phyloP scores from a whole-genome alignment of 1,140 invertebrate genomes.

The Drosophila bocki region DNA sequence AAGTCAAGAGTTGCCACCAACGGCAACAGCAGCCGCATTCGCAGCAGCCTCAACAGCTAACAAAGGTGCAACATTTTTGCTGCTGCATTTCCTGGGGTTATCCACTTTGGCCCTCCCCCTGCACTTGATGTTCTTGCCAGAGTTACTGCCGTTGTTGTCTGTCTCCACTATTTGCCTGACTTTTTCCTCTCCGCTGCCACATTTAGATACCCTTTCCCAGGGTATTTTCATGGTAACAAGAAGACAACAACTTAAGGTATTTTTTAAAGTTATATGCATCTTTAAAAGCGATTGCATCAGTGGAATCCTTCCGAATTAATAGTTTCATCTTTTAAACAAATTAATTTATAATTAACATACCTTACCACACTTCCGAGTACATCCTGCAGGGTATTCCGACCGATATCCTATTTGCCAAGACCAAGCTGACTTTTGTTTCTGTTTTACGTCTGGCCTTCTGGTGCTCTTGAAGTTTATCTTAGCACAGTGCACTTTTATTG shows the following conservation, averaged over 20 bases:
- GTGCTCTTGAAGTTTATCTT: conserved; percentile 54
- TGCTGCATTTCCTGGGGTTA: conserved; percentile 23
- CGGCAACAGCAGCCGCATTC: conserved; percentile 9
- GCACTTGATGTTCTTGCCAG: conserved; percentile 33
- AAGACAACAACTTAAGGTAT: too few relatives aligned
- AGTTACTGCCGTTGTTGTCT: conserved; percentile 17
- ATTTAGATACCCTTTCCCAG: conserved; percentile 13
- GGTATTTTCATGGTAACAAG: background rate
- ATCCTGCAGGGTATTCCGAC: conserved; percentile 1
- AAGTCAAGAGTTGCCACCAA: conserved; percentile 43
- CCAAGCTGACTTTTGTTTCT: conserved; percentile 1
- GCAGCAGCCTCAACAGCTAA: conserved; percentile 34
- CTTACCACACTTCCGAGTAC: background rate
- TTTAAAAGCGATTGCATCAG: too few relatives aligned
- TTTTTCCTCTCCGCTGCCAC: background rate
- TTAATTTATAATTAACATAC: background rate
- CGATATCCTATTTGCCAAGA: background rate
- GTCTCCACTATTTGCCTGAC: conserved; percentile 10
- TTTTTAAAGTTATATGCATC: too few relatives aligned
- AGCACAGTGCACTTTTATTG: conserved; percentile 66
- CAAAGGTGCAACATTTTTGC: conserved; percentile 74
- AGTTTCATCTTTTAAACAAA: background rate
- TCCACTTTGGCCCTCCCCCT: background rate
- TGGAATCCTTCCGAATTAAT: background rate
- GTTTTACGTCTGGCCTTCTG: conserved; percentile 27